A percentile compares a stretch with the other conserved stretches of the same genome.
Evolutionary conservation across 2,797 vertebrate species (phyloP).

Genomic region (Toxotes lorentzi): DNA sequence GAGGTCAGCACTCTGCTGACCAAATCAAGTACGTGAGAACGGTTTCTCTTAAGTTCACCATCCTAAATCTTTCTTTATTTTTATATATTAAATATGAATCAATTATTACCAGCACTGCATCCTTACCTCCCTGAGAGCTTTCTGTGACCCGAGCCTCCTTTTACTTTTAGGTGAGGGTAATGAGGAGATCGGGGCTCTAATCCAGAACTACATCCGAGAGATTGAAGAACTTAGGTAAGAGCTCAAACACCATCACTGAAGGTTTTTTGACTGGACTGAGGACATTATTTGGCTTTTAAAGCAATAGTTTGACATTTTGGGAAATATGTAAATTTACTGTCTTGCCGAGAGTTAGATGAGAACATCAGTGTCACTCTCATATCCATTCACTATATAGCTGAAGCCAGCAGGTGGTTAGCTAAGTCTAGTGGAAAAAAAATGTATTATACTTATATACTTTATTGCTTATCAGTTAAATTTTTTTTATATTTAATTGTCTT

Average conservation of each 20-base stretch:
- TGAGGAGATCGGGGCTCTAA: slow-evolving; percentile 92
- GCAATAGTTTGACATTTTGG: neutral
- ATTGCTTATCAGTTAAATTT: neutral
- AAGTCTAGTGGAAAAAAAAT: neutral
- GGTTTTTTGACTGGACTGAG: neutral
- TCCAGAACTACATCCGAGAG: slow-evolving; percentile 97
- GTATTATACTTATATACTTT: no score
- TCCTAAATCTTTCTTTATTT: neutral
- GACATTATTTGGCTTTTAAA: neutral
- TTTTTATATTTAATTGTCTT: no score
- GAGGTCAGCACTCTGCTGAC: slow-evolving; percentile 92
- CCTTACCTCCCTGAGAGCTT: neutral
- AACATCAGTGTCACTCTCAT: neutral
- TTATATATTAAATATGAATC: neutral
- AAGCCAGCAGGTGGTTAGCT: neutral
- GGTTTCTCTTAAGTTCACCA: neutral
- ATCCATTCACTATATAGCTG: neutral
- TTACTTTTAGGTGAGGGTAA: slow-evolving; percentile 88
- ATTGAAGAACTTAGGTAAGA: slow-evolving; percentile 94
- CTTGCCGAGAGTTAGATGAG: neutral
- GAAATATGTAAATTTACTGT: neutral
- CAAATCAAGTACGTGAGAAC: slow-evolving; percentile 89
- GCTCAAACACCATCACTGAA: neutral
- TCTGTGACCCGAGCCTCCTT: slow-evolving; percentile 5
- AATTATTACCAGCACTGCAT: neutral